Evolutionary conservation across 2,888 invertebrate species (phyloP).

Genomic region (Ormyrus nitidulus): DNA sequence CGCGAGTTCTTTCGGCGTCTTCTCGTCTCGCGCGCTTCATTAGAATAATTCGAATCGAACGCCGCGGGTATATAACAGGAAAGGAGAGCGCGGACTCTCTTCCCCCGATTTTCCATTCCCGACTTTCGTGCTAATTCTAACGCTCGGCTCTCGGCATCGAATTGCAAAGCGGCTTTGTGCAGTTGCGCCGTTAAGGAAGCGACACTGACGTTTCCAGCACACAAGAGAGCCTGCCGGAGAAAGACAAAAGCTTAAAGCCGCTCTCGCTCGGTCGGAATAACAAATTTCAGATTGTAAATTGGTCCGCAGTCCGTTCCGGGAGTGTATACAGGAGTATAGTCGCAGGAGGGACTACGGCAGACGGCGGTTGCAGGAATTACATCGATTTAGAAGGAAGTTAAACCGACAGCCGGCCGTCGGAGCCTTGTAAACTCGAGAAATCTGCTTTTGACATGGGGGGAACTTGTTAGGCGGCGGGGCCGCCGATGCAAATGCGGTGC

Average conservation of each 20-base stretch:
- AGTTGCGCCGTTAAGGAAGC: slow-evolving; percentile 47
- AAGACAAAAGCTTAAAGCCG: slow-evolving; percentile 35
- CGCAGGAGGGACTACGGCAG: neutral
- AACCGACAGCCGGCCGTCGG: slow-evolving; percentile 39
- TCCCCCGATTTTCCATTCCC: slow-evolving; percentile 45
- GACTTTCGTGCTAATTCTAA: slow-evolving; percentile 55
- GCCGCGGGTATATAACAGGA: neutral
- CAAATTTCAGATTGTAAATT: slow-evolving; percentile 58
- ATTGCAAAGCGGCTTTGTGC: slow-evolving; percentile 55
- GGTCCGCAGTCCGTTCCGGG: slow-evolving; percentile 42
- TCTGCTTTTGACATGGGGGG: slow-evolving; percentile 55
- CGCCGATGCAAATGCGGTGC: slow-evolving; percentile 45
- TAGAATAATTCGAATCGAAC: slow-evolving; percentile 55
- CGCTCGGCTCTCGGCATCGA: slow-evolving; percentile 51
- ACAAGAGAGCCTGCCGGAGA: neutral
- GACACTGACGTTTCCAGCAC: neutral
- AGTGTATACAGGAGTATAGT: neutral
- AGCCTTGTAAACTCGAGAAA: slow-evolving; percentile 56
- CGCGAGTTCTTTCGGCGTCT: neutral
- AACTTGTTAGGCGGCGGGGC: slow-evolving; percentile 39
- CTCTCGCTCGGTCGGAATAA: slow-evolving; percentile 56
- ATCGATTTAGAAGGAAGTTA: slow-evolving; percentile 56
- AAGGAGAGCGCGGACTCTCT: neutral
- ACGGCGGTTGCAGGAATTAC: slow-evolving; percentile 47
- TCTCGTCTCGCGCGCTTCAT: slow-evolving; percentile 22